Evolutionary conservation across 2,797 vertebrate species (phyloP).

Genomic region (Chaetodon trifasciatus): DNA sequence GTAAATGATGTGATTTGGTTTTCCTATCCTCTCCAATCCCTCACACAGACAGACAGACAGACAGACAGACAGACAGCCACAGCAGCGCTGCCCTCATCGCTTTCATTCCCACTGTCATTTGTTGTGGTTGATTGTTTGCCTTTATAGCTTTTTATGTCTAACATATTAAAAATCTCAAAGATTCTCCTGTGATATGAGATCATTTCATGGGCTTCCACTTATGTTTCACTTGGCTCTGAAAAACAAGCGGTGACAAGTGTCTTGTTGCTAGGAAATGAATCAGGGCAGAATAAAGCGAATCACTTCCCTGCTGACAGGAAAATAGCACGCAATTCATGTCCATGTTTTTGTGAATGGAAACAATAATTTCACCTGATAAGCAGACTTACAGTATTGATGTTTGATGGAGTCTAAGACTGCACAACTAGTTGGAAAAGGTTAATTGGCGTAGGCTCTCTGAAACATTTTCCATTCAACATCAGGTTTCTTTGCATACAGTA

Average conservation of each 20-base stretch:
- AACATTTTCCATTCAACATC: background rate
- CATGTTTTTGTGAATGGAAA: background rate
- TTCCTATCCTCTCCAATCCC: conserved; percentile 38
- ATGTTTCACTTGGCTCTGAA: background rate
- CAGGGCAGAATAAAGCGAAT: conserved; percentile 4
- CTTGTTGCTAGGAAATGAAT: conserved; percentile 8
- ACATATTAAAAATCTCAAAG: background rate
- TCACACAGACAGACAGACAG: conserved; percentile 13
- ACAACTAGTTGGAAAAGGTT: too few relatives aligned
- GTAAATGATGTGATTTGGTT: conserved; percentile 56
- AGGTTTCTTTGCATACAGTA: background rate
- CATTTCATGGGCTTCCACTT: background rate
- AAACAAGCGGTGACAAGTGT: conserved; percentile 7
- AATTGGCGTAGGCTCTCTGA: background rate
- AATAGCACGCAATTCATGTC: background rate
- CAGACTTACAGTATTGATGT: background rate
- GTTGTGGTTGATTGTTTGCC: conserved; percentile 2
- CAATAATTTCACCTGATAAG: background rate
- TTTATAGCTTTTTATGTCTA: background rate
- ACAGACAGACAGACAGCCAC: conserved; percentile 3
- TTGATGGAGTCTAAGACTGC: background rate
- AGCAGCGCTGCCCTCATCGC: conserved; percentile 11
- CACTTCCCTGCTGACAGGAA: background rate
- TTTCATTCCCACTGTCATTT: background rate
- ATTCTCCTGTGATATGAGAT: background rate